Percentiles rank a stretch among this genome's conserved stretches.
These are phyloP conservation scores for cattle (Bos taurus) DNA, from an alignment of 2,113 vertebrate species.

Conservation along the genomic window ARS-UCD2.0 NC_037348.1:35045501-35046000, in stretches of 20 bases:
- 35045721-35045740: constrained; percentile 39
- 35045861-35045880: constrained; percentile 65
- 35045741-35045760: constrained; percentile 45
- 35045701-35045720: constrained; percentile 40
- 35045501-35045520: neutral
- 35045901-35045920: constrained; percentile 42
- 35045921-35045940: constrained; percentile 34
- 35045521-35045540: neutral
- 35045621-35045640: neutral
- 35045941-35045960: constrained; percentile 41
- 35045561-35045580: neutral
- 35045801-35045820: constrained; percentile 57
- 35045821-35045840: constrained; percentile 44
- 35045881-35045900: constrained; percentile 50
- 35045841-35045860: constrained; percentile 68
- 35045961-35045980: constrained; percentile 28
- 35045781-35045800: constrained; percentile 53
- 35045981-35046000: constrained; percentile 4
- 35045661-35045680: neutral
- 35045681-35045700: neutral
- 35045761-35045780: constrained; percentile 68
- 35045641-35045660: neutral
- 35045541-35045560: neutral
- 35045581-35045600: neutral
- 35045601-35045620: neutral